Conservation (phyloP, 2,888 invertebrate genomes). For the Archips xylosteana region DNA sequence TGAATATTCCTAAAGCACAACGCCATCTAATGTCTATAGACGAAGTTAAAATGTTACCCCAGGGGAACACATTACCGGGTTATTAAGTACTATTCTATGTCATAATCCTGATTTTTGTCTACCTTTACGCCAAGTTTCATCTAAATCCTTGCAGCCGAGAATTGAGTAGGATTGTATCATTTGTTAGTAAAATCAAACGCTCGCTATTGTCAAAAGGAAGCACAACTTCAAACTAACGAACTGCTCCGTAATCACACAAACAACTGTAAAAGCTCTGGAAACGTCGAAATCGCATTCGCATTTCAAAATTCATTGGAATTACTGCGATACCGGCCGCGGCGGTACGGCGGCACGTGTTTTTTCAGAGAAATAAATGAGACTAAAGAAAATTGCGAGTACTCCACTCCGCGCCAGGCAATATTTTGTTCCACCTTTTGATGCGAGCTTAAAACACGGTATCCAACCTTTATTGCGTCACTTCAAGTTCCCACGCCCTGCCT, state of each 20-base stretch:
- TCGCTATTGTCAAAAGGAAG: background rate
- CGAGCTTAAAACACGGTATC: slow-evolving; percentile 39
- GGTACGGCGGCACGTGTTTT: slow-evolving; percentile 28
- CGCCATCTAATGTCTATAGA: too few relatives aligned
- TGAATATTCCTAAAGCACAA: too few relatives aligned
- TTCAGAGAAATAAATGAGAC: slow-evolving; percentile 40
- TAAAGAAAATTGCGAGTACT: slow-evolving; percentile 41
- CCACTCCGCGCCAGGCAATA: slow-evolving; percentile 34
- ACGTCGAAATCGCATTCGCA: slow-evolving; percentile 41
- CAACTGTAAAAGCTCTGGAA: slow-evolving; percentile 32
- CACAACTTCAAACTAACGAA: background rate
- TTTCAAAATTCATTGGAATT: slow-evolving; percentile 38
- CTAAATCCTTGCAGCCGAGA: too few relatives aligned
- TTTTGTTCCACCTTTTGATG: slow-evolving; percentile 42
- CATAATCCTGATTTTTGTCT: too few relatives aligned
- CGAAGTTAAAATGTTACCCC: too few relatives aligned
- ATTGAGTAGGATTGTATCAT: too few relatives aligned
- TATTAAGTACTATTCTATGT: too few relatives aligned
- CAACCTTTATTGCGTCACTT: slow-evolving; percentile 41
- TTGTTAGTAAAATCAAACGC: background rate
- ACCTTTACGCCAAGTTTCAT: too few relatives aligned
- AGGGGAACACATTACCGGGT: too few relatives aligned
- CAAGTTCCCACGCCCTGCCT: slow-evolving; percentile 33
- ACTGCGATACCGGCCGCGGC: slow-evolving; percentile 31
- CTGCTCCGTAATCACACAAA: slow-evolving; percentile 4